Percentiles rank a stretch among this genome's conserved stretches.
Conservation (phyloP, 2,797 vertebrate genomes). For the Lemur catta region DNA sequence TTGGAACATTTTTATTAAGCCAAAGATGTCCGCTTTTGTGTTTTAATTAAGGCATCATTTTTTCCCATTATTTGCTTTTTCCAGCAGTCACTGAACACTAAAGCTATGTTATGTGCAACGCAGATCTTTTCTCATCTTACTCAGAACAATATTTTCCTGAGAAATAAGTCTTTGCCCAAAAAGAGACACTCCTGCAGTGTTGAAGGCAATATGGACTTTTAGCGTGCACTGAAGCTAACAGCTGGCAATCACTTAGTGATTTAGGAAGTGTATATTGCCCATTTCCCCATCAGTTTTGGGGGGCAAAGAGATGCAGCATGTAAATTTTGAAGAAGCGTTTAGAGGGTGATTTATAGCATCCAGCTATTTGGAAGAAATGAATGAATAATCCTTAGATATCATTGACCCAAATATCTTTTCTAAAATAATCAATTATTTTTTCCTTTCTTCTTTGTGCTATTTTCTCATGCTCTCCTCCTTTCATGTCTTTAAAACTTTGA, state of each 20-base stretch:
- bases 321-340: conserved; percentile 7
- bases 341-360: not conserved
- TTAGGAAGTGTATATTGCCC: not conserved
- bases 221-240: not conserved
- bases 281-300: not conserved
- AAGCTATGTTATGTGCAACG: not conserved
- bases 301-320: not conserved
- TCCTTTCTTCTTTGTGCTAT: not conserved
- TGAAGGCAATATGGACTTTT: not conserved
- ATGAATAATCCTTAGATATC: not conserved
- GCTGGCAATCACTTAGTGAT: not conserved
- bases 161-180: conserved; percentile 30
- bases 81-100: not conserved
- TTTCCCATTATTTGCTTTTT: not conserved
- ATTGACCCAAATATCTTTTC: not conserved
- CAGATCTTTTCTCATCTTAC: not conserved
- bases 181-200: not conserved
- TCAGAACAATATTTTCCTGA: not conserved
- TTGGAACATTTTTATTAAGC: not conserved
- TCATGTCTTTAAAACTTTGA: not conserved
- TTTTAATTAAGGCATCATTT: not conserved
- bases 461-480: not conserved
- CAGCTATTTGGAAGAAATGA: not conserved
- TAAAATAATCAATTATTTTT: not conserved
- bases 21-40: not conserved